These are phyloP conservation scores for Lepidostoma basale DNA, from an alignment of 1,140 invertebrate genomes.

Conservation along the genomic window DNA sequence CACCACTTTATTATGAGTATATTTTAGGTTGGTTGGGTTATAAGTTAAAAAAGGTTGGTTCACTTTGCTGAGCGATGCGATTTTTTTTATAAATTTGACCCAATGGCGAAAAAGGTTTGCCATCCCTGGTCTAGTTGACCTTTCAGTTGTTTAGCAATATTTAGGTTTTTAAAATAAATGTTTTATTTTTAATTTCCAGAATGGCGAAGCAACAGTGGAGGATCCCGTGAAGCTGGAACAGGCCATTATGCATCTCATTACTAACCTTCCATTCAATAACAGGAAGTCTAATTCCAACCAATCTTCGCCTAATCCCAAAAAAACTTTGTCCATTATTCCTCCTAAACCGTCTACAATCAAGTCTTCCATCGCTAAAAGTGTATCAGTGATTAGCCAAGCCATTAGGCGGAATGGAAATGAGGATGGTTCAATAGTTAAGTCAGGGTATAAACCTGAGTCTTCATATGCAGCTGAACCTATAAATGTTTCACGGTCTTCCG, in stretches of 20 bases:
- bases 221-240: conserved; percentile 70
- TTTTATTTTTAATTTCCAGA: conserved; percentile 39
- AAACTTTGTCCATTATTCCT: conserved; percentile 55
- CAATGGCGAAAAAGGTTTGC: too few relatives aligned
- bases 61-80: too few relatives aligned
- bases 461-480: neutral
- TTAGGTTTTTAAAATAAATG: too few relatives aligned
- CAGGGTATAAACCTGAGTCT: neutral
- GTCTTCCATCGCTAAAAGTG: conserved; percentile 59
- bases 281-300: conserved; percentile 24
- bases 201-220: conserved; percentile 58
- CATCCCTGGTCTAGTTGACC: too few relatives aligned
- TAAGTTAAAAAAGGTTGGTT: too few relatives aligned
- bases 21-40: too few relatives aligned
- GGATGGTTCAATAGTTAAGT: conserved; percentile 6
- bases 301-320: conserved; percentile 40
- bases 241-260: conserved; percentile 71
- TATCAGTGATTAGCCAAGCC: conserved; percentile 38
- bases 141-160: too few relatives aligned
- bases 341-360: conserved; percentile 59
- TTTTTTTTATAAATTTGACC: too few relatives aligned
- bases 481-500: neutral
- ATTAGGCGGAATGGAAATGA: conserved; percentile 23
- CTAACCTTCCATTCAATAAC: conserved; percentile 62
- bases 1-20: too few relatives aligned